Base-by-base conservation (phyloP, 2,113 vertebrate species). In the Dipodomys stephensi region DNA sequence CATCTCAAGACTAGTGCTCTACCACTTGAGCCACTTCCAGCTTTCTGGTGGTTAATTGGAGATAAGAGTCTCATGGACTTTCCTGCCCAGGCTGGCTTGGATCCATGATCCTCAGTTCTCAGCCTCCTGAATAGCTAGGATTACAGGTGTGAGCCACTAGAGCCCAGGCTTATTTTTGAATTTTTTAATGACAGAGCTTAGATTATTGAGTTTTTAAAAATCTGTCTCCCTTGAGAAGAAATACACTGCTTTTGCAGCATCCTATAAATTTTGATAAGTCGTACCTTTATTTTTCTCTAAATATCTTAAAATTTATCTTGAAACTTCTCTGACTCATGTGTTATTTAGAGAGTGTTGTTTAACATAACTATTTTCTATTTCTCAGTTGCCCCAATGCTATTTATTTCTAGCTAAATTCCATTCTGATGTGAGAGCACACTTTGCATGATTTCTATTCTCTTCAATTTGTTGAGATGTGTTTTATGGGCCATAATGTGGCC, bases 401-500 rank as follows among this genome's bases (percentile, higher is more conserved):
- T 83, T 28, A 71, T 86, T 93, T 93, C 60, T 76, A 76, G 53
- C 80, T 95, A 91, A 90, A 83, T 91, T 93, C 35, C 65, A 65
- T 12, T 71, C 2, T 88, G 46, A 67, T 74, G 28, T 68, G 44
- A 65, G 30, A 91, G 49, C 28, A 83, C 83, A 93, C 53, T 83
- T 60, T 89, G 49, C 74, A 68, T 88, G 81, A 94, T 83, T 92
- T 90, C 46, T 88, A 10, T 88, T 88, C 32, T 92, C 93, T 83
- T 53, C 73, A 93, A 92, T 93, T 91, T 74, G 28, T 39, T 78
- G 77, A 88, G 28, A 65, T 89, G 30, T 89, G n/a, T 71, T 94
- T 96, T 87, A 91, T 90, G 78, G 28, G 16, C 44, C 67, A 83
- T 72, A 79, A 76, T 87, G 32, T 69, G 20, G 62, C 74, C 81